phyloP scores from a whole-genome alignment of 2,113 vertebrate genomes.

The Acrocephalus kingi region DNA sequence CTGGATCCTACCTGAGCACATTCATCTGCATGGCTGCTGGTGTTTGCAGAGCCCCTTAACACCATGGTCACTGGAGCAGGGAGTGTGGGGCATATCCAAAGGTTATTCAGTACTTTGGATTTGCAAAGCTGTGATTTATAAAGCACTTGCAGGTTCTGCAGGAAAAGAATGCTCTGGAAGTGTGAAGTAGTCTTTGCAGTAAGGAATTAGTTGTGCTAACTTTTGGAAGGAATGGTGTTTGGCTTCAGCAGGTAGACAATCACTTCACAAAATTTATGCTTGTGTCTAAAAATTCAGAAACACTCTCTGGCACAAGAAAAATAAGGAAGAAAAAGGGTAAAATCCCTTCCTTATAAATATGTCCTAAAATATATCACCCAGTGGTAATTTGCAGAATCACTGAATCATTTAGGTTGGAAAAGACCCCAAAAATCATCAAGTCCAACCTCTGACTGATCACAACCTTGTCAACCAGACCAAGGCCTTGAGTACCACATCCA shows the following conservation, averaged over 20 bases:
- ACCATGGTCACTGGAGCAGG: neutral
- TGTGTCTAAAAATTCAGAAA: neutral
- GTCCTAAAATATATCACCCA: neutral
- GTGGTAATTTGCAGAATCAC: neutral
- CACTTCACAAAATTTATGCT: neutral
- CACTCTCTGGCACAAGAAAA: neutral
- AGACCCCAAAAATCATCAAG: neutral
- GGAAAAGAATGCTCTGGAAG: neutral
- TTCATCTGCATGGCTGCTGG: neutral
- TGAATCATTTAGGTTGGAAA: neutral
- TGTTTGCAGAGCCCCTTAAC: neutral
- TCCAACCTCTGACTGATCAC: neutral
- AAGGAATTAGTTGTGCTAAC: neutral
- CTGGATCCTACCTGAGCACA: accelerated
- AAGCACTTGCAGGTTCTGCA: neutral
- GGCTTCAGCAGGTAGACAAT: neutral
- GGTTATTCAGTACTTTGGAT: neutral
- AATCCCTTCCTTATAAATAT: neutral
- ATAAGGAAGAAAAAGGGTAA: neutral
- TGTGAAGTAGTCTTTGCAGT: neutral
- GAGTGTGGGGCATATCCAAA: neutral
- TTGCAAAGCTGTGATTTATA: neutral
- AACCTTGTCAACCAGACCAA: neutral
- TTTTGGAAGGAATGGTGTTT: neutral
- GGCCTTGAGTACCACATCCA: neutral